Evolutionary conservation across 2,888 invertebrate genomes (phyloP).

Genomic region (Cephus nigrinus): DNA sequence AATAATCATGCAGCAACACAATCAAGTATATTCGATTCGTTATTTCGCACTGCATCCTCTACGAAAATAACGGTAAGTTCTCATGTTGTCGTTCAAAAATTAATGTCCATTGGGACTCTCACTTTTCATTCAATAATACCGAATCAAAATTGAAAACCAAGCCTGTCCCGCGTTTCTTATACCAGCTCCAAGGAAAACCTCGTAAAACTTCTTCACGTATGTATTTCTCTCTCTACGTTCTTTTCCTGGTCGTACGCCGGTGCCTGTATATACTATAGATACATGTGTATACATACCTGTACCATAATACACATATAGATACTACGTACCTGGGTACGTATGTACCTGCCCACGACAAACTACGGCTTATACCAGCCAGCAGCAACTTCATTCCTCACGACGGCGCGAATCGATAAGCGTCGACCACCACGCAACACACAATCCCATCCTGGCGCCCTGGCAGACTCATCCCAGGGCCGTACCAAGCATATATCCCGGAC

Average conservation of each 20-base stretch:
- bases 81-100: neutral
- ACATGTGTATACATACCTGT: neutral
- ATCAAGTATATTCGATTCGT: neutral
- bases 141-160: neutral
- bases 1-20: neutral
- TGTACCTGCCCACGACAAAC: constrained; percentile 15
- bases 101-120: neutral
- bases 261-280: neutral
- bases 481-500: neutral
- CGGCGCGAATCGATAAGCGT: constrained; percentile 48
- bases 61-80: neutral
- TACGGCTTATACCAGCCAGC: constrained; percentile 34
- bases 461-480: neutral
- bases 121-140: neutral
- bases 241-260: neutral
- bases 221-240: neutral
- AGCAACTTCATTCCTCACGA: constrained; percentile 39
- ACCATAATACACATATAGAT: neutral
- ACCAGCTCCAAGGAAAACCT: neutral
- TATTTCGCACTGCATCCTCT: neutral
- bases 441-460: constrained; percentile 28
- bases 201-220: neutral
- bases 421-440: constrained; percentile 42
- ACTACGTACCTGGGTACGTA: neutral
- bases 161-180: neutral